Conservation (phyloP, 1,140 invertebrate species). For the Caenorhabditis brenneri region DNA sequence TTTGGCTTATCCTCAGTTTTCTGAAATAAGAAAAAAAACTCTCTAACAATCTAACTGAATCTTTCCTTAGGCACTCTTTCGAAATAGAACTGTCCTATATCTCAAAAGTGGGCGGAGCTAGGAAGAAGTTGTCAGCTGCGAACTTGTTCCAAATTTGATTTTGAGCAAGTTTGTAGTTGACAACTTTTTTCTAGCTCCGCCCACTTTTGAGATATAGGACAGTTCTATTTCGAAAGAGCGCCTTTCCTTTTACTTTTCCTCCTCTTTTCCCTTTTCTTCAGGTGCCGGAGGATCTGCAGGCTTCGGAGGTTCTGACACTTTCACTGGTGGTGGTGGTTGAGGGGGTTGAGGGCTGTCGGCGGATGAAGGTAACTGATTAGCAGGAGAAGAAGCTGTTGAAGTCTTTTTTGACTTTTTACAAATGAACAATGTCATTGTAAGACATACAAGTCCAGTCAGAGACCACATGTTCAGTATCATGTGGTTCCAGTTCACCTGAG, state of each 20-base stretch:
- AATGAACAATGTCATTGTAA: neutral
- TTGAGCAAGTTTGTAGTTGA: no score
- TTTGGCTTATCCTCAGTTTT: neutral
- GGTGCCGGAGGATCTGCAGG: neutral
- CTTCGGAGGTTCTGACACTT: neutral
- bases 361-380: neutral
- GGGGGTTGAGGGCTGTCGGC: neutral
- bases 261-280: neutral
- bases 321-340: neutral
- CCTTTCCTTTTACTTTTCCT: no score
- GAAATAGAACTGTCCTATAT: no score
- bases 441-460: neutral
- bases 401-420: neutral
- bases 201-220: no score
- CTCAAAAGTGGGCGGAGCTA: no score
- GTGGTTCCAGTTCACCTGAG: neutral
- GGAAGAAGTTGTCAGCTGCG: no score
- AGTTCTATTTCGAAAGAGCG: no score
- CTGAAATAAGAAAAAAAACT: no score
- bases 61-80: no score
- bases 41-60: no score
- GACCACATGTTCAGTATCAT: neutral
- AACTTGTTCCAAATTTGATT: no score
- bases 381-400: neutral
- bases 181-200: no score